phyloP scores from a whole-genome alignment of 2,888 invertebrate species.

The Ennomos erosarius region DNA sequence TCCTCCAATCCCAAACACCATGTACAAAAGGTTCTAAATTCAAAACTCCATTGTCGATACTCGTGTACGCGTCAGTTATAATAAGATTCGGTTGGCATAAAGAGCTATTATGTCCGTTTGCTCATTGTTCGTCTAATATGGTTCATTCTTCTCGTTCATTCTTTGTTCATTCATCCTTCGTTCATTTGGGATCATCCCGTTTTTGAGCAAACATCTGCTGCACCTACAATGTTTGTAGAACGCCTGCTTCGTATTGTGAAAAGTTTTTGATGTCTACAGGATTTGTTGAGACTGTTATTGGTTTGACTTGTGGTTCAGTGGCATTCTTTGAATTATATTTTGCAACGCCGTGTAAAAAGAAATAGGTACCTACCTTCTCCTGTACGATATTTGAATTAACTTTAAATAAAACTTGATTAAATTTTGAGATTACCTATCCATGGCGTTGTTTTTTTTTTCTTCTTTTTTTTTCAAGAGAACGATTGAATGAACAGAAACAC shows the following conservation, averaged over 20 bases:
- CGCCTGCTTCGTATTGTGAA: conserved; percentile 17
- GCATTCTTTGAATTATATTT: too few species aligned
- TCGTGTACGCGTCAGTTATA: conserved; percentile 65
- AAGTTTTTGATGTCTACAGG: conserved; percentile 4
- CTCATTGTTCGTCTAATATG: conserved; percentile 65
- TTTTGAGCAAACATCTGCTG: conserved; percentile 73
- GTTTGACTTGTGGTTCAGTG: background rate
- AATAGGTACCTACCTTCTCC: too few species aligned
- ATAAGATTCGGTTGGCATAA: conserved; percentile 70
- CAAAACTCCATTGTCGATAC: conserved; percentile 37
- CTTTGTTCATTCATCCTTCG: conserved; percentile 57
- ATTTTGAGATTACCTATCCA: too few species aligned
- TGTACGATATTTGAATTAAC: too few species aligned
- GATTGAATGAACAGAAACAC: too few species aligned
- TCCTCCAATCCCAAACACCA: conserved; percentile 21
- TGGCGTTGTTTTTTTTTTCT: too few species aligned
- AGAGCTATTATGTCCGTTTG: conserved; percentile 63
- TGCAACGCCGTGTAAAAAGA: too few species aligned
- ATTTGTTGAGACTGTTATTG: conserved; percentile 6
- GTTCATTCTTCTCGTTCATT: conserved; percentile 53
- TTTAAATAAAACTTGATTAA: too few species aligned
- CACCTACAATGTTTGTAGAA: conserved; percentile 46
- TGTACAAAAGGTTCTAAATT: conserved; percentile 30
- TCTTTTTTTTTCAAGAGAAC: too few species aligned
- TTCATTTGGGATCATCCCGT: conserved; percentile 44